Base-by-base conservation (phyloP, 1,140 invertebrate genomes). In the Ephestia elutella region DNA sequence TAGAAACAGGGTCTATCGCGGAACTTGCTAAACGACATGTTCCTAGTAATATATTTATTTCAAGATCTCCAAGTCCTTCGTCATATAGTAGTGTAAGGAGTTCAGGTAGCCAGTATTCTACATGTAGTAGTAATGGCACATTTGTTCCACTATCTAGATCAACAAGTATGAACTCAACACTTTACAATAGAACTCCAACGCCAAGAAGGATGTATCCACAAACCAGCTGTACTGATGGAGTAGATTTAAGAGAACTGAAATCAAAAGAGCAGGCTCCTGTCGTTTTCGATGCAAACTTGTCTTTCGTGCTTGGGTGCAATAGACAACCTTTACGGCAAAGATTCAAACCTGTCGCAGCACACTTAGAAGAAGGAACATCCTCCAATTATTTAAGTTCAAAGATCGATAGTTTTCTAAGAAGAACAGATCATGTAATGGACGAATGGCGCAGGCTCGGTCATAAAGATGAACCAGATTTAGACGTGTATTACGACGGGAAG, bases 361-460 rank as follows among this genome's bases (percentile, higher is more conserved):
- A 94, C 68, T 80, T 93, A 64, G 93, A 95, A 66, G 91, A 93
- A 8, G 88, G 92, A 9, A 95, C 95, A 0, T 93, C 93, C 0
- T 96, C 94, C 0, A 93, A 93, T 28, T 92, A 92, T 57, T 86
- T 96, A 18, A 92, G 92, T 2, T 91, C 90, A 21, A 94, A 94
- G 80, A 96, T 96, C 50, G 90, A 93, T 18, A 93, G 94, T 63
- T 96, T 96, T 68, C 83, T 96, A 7, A 92, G 92, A 72, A 91
- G 94, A 56, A 96, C 95, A 2, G 95, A 96, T 79, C 95, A 96
- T 77, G 92, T 96, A 0, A 94, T 95, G 91, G 93, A 96, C 65
- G 94, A 96, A 73, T 96, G 95, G 95, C 90, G 91, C 60, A 89
- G 91, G 57, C 67, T 93, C 5, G 92, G 92, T 0, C 90, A 90